A percentile compares a stretch with the other conserved stretches of the same genome.
These are phyloP conservation scores for Lepidocolaptes lacrymiger DNA, from an alignment of 2,797 vertebrate genomes.

Conservation along the genomic window DNA sequence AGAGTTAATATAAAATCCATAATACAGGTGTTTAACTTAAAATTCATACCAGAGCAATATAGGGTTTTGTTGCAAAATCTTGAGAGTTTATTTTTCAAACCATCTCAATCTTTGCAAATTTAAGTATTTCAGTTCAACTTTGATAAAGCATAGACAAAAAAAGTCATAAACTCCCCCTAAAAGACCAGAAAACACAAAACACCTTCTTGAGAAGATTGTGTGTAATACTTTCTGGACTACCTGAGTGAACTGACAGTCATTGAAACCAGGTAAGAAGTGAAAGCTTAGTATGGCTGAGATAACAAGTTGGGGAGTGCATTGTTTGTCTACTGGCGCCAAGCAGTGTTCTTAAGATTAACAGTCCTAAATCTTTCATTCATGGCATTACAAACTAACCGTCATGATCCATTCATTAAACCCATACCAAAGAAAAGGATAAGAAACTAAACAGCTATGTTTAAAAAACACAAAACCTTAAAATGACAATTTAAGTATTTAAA, in stretches of 20 bases:
- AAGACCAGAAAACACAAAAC: slow-evolving; percentile 65
- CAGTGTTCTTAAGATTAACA: slow-evolving; percentile 77
- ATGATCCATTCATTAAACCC: slow-evolving; percentile 61
- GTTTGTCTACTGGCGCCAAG: slow-evolving; percentile 82
- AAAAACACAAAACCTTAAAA: slow-evolving; percentile 43
- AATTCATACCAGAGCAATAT: neutral
- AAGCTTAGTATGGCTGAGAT: slow-evolving; percentile 74
- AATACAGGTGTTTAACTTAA: neutral
- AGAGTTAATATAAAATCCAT: neutral
- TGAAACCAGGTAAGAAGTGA: slow-evolving; percentile 78
- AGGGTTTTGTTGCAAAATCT: neutral
- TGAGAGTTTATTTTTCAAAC: neutral
- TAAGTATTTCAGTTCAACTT: neutral
- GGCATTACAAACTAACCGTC: slow-evolving; percentile 75
- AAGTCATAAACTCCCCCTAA: neutral
- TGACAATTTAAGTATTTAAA: slow-evolving; percentile 59
- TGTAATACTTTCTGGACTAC: slow-evolving; percentile 62
- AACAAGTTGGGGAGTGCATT: slow-evolving; percentile 75
- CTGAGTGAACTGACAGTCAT: slow-evolving; percentile 68
- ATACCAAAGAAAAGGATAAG: slow-evolving; percentile 47
- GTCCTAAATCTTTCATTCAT: slow-evolving; percentile 80
- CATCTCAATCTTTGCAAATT: neutral
- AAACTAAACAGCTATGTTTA: slow-evolving; percentile 26
- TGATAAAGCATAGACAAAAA: neutral
- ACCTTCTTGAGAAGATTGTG: slow-evolving; percentile 70